These are phyloP conservation scores for Bimastos eiseni DNA, from an alignment of 2,888 invertebrate genomes.

Conservation along the genomic window DNA sequence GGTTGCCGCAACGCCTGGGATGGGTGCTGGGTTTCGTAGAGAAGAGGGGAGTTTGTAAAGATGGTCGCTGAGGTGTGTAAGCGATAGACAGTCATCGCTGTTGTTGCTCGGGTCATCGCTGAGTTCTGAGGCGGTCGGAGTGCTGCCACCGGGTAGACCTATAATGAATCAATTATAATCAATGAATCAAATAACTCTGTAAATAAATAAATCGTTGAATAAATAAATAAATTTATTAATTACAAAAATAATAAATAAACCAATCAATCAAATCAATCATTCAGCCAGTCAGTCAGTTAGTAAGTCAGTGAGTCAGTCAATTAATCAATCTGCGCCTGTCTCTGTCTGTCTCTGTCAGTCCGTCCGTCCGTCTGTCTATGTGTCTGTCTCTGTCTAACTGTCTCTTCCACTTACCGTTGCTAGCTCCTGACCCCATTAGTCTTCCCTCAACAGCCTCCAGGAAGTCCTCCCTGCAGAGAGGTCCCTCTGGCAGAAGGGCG, in stretches of 20 bases:
- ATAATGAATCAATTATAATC: no score
- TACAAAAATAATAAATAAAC: no score
- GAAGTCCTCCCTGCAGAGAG: neutral
- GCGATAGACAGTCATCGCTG: neutral
- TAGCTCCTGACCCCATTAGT: neutral
- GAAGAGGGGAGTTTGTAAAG: neutral
- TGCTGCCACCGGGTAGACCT: neutral
- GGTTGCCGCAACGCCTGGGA: neutral
- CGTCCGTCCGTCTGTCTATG: neutral
- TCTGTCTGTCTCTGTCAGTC: neutral
- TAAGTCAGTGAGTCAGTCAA: no score
- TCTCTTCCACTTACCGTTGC: neutral
- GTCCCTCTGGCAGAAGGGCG: conserved; percentile 13
- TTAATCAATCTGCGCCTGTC: neutral
- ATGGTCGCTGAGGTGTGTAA: neutral
- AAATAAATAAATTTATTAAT: no score
- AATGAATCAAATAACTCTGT: no score
- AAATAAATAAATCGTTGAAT: no score
- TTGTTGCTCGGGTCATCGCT: neutral
- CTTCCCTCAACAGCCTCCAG: neutral
- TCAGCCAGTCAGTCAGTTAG: no score
- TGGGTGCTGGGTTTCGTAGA: neutral
- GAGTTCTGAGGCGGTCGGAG: neutral
- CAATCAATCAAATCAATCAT: no score
- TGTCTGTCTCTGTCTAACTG: neutral